Evolutionary conservation across 1,140 invertebrate genomes (phyloP), one percentile per base, ranked within the genome.

Genomic region (Oryzaephilus surinamensis): DNA sequence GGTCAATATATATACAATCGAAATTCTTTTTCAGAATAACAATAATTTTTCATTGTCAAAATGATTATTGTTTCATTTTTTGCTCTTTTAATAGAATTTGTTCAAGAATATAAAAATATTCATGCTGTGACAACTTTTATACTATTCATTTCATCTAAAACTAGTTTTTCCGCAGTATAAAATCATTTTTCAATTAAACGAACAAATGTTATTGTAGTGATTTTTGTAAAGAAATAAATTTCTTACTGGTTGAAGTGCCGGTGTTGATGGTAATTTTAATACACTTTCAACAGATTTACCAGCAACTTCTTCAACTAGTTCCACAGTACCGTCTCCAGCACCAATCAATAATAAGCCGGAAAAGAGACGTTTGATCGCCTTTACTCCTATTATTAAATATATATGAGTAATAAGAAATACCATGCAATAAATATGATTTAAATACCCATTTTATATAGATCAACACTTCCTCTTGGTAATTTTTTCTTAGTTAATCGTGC

Each of bases 321-420:
- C 81, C 0, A 94, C 57, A 0, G 74, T 77, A 4, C 90, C 89
- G 63, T 89, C 79, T 0, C 90, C 90, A 15, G 80, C 74, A 1
- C 89, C 91, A 28, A 90, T 73, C 1, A 93, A 61, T 7, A 93
- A 46, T 41, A 70, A 67, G 0, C 70, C 72, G 2, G 54, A 43
- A 3, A 70, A 61, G 21, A 88, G 57, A 19, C 88, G 52, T 11
- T 72, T 54, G 13, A 91, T 50, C 8, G 74, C 72, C 14, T 73
- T 74, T 0, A 89, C 74, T n/a, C n/a, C n/a, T n/a, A n/a, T n/a
- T n/a, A n/a, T n/a, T n/a, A 5, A 84, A 84, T 54, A 61, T 52
- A 39, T 39, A 32, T 24, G n/a, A 41, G 29, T 10, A n/a, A 13
- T 6, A 13, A 6, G 8, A 6, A 13, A 16, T 7, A 23, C 6